phyloP scores from a whole-genome alignment of 2,113 vertebrate species.

The Philantomba maxwellii region DNA sequence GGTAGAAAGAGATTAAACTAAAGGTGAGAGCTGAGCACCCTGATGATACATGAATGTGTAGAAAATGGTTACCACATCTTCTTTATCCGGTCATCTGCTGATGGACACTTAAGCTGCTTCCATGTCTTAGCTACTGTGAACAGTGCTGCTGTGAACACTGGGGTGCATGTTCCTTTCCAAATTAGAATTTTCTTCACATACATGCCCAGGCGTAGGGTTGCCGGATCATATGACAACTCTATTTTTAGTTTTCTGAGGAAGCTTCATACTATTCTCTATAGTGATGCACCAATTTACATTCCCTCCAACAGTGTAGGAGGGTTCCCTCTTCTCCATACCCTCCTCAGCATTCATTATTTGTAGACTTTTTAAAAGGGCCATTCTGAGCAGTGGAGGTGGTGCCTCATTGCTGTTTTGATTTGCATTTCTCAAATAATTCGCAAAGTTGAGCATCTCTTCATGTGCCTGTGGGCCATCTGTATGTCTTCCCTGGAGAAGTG shows the following conservation, averaged over 20 bases:
- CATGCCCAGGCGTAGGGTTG: not conserved
- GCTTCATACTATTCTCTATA: not conserved
- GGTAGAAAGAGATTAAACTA: not conserved
- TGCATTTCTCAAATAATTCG: not conserved
- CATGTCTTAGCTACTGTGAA: not conserved
- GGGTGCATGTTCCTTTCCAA: not conserved
- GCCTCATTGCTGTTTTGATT: not conserved
- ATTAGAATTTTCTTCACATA: not conserved
- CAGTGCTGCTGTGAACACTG: not conserved
- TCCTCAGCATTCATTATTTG: not conserved
- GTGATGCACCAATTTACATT: not conserved
- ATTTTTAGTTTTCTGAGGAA: not conserved
- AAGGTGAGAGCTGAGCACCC: not conserved
- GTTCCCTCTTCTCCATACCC: not conserved
- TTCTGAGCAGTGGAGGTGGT: not conserved
- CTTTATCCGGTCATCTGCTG: not conserved
- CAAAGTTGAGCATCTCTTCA: not conserved
- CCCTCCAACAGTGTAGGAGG: not conserved
- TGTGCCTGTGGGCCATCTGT: not conserved
- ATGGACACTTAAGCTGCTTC: not conserved
- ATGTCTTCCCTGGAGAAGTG: not conserved
- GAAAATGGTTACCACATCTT: not conserved
- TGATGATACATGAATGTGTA: not conserved
- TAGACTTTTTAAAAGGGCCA: not conserved
- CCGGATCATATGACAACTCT: not conserved